Conservation (phyloP, 1,140 invertebrate species). For the Zaprionus vittiger region DNA sequence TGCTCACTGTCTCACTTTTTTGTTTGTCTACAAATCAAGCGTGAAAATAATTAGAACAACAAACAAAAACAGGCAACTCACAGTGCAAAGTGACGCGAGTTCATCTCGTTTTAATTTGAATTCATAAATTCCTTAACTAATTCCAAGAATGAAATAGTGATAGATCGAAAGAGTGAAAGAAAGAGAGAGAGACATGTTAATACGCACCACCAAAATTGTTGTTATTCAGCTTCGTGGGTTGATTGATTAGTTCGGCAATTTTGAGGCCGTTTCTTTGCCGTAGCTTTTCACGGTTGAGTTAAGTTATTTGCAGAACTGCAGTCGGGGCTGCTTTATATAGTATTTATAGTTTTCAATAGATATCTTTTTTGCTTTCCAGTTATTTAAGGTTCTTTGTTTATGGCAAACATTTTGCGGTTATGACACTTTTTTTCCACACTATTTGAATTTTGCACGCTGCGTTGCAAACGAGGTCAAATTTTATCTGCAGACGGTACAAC, state of each 20-base stretch:
- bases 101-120: background rate
- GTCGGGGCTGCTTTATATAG: conserved; percentile 10
- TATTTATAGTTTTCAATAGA: conserved; percentile 7
- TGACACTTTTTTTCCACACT: conserved; percentile 39
- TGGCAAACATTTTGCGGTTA: conserved; percentile 62
- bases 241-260: conserved; percentile 79
- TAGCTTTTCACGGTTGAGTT: conserved; percentile 14
- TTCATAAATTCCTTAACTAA: conserved; percentile 1
- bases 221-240: conserved; percentile 79
- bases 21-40: conserved; percentile 32
- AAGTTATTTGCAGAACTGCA: conserved; percentile 19
- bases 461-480: conserved; percentile 73
- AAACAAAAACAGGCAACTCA: conserved; percentile 12
- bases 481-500: conserved; percentile 75
- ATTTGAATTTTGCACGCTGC: conserved; percentile 26
- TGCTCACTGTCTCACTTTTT: background rate
- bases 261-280: conserved; percentile 57
- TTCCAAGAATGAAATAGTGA: background rate
- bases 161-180: background rate
- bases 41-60: conserved; percentile 26
- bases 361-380: conserved; percentile 23
- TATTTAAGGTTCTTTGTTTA: conserved; percentile 46
- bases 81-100: background rate
- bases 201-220: conserved; percentile 80
- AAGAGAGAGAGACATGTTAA: background rate